Percentiles rank a stretch among this genome's conserved stretches.
Evolutionary conservation across 2,113 vertebrate genomes (phyloP).

Genomic region (Calyptommatus sinebrachiatus): DNA sequence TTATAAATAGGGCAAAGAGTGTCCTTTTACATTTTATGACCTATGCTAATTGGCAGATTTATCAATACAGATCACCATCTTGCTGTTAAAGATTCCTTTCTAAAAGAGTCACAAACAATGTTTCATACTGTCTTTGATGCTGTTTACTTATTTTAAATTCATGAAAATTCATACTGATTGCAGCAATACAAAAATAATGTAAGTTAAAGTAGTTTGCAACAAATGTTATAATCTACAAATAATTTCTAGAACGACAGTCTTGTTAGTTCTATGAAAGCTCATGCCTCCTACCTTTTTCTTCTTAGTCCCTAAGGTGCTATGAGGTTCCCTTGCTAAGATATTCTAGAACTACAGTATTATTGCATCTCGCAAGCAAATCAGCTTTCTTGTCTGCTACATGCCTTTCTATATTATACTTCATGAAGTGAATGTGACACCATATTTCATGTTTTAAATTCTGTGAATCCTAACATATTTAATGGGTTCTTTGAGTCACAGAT

Average conservation of each 20-base stretch:
- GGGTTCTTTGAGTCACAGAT: not conserved
- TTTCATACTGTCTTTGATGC: not conserved
- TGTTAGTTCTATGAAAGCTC: too few species aligned
- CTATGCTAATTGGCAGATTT: not conserved
- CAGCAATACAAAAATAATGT: not conserved
- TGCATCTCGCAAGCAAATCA: not conserved
- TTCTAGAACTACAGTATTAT: too few species aligned
- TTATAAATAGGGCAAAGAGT: not conserved
- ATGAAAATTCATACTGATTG: not conserved
- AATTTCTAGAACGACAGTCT: not conserved
- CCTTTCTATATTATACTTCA: not conserved
- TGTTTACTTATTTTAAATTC: not conserved
- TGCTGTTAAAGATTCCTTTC: not conserved
- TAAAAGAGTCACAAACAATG: not conserved
- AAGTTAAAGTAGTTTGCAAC: not conserved
- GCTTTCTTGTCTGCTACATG: not conserved
- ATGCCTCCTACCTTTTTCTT: too few species aligned
- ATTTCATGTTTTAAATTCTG: not conserved
- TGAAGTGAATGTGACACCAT: not conserved
- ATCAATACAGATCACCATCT: not conserved
- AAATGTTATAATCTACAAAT: not conserved
- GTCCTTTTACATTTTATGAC: not conserved
- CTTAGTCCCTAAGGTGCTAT: too few species aligned
- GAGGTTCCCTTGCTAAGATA: too few species aligned
- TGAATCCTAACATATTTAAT: not conserved